Base-by-base conservation (phyloP, 2,888 invertebrate genomes). In the Xanthorhoe spadicearia region DNA sequence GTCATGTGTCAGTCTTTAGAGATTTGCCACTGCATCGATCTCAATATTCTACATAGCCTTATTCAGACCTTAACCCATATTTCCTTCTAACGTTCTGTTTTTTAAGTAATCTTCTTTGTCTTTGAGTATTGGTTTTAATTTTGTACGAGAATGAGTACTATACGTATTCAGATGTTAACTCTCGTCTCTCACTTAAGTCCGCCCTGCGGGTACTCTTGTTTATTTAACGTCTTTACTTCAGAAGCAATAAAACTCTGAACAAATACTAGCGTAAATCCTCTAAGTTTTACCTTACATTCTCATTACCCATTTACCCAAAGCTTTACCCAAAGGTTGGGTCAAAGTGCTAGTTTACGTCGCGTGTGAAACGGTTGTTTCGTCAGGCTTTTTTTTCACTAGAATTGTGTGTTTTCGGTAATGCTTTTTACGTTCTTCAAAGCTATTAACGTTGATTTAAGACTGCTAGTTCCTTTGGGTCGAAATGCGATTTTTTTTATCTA, bases 241-340 rank as follows among this genome's bases (percentile, higher is more conserved):
- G 48, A 62, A 69, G 70, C 69, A 68, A 61, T 69, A 72, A 68
- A 73, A 72, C 68, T 70, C 64, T 58, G 66, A 69, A 74, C 72
- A 74, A 71, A 71, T 68, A 71, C 72, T 56, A 64, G 66, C 65
- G 59, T 70, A 70, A 72, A 74, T 72, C 71, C 58, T 61, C 18
- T n/a, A 70, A 72, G 74, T 72, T 74, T 63, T 64, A 68, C 72
- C 68, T 68, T 74, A 65, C 57, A 65, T 70, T 69, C 72, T 72
- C 74, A 72, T 74, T 72, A 69, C 69, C 66, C 55, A 60, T 59
- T 59, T 63, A 50, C 38, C 55, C 46, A 52, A 18, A 54, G 52
- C 32, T 43, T 65, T 32, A 10, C 38, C 58, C 15, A 38, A 60
- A 63, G 68, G 66, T 66, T 57, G 69, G 69, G 65, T 64, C 61